Percentiles rank a stretch among this genome's conserved stretches.
Conservation (phyloP, 2,113 vertebrate genomes). For the Halcyon senegalensis region DNA sequence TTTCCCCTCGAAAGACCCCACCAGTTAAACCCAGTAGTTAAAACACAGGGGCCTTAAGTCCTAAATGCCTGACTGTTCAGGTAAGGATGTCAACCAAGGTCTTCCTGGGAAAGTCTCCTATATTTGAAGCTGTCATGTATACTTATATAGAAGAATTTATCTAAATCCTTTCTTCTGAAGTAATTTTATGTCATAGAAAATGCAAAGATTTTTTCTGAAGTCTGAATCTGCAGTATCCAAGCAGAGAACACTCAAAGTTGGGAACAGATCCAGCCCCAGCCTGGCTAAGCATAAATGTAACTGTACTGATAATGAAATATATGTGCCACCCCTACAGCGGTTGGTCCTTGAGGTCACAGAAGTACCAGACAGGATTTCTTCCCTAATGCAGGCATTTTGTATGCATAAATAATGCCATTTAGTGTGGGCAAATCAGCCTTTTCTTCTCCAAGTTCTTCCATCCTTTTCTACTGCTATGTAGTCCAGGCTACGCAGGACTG, state of each 20-base stretch:
- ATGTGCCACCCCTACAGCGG: neutral
- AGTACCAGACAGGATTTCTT: neutral
- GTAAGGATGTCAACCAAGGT: neutral
- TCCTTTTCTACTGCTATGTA: neutral
- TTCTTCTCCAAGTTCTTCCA: neutral
- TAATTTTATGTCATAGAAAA: neutral
- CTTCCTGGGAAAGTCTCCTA: neutral
- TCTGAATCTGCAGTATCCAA: neutral
- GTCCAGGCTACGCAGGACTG: neutral
- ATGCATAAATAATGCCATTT: neutral
- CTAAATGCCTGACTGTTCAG: neutral
- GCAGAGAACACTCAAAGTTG: neutral
- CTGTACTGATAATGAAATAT: neutral
- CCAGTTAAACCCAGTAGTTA: neutral
- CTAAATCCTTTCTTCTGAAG: neutral
- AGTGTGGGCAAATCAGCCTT: neutral
- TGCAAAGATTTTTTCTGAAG: neutral
- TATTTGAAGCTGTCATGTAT: neutral
- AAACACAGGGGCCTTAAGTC: neutral
- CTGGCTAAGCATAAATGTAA: neutral
- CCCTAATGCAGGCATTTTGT: neutral
- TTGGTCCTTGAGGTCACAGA: neutral
- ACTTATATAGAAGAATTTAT: neutral
- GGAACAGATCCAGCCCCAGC: neutral
- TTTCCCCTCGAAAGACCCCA: neutral